phyloP scores from a whole-genome alignment of 2,888 invertebrate species.

The Glaucopsyche alexis region DNA sequence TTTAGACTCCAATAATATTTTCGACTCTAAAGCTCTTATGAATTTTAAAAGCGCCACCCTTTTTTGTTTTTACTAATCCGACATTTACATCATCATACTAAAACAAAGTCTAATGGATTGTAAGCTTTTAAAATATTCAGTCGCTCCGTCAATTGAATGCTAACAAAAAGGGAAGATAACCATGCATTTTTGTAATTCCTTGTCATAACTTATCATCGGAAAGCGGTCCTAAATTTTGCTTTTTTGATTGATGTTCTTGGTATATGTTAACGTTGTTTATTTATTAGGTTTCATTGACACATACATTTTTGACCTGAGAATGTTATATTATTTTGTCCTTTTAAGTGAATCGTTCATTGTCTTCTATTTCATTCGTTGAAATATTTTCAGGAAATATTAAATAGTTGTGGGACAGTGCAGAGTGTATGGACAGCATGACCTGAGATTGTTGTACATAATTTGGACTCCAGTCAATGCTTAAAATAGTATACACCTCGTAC shows the following conservation, averaged over 20 bases:
- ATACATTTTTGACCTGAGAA: no score
- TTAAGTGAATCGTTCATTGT: no score
- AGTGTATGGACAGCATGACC: no score
- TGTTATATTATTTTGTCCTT: no score
- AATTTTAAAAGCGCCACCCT: constrained; percentile 31
- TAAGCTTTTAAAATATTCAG: constrained; percentile 32
- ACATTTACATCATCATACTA: constrained; percentile 36
- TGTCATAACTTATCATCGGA: constrained; percentile 12
- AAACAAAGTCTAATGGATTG: constrained; percentile 39
- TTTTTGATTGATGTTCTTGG: constrained; percentile 17
- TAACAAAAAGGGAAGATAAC: constrained; percentile 27
- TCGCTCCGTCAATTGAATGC: constrained; percentile 9
- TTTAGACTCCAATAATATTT: constrained; percentile 26
- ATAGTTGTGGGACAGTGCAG: no score
- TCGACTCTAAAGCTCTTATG: constrained; percentile 28
- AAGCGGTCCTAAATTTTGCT: not conserved
- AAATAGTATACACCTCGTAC: not conserved
- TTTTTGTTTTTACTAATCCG: constrained; percentile 35
- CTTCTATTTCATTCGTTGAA: no score
- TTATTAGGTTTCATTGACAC: no score
- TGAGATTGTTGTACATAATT: no score
- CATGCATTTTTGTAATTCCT: constrained; percentile 13
- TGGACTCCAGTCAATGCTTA: no score
- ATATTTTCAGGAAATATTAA: no score
- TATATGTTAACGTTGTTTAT: not conserved